Evolutionary conservation across 2,797 vertebrate genomes (phyloP), one percentile per base, ranked within the genome.

Genomic region (Denticeps clupeoides): DNA sequence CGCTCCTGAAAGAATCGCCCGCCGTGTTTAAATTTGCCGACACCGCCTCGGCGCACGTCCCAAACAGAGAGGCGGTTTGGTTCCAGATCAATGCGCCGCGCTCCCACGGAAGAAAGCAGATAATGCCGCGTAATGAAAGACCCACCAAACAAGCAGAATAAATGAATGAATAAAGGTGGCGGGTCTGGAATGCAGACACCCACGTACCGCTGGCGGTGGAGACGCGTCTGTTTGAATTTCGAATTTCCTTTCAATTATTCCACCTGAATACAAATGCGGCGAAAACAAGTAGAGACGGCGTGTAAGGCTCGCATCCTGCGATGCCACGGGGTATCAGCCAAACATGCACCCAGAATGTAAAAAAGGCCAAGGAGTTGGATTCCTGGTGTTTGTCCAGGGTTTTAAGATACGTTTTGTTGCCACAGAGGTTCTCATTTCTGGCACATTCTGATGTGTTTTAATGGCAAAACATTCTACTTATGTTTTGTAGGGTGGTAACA

Each of bases 61-160:
- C 74, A 77, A 79, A 84, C 77, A 76, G 77, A 78, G 77, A 81
- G 77, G 73, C 70, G 68, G 75, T 77, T 78, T 78, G 72, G 79
- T 83, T 84, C 80, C 80, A 82, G 81, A 80, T 81, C 80, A 80
- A 80, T 79, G 82, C 78, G 72, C 78, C 69, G 75, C 76, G 77
- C 74, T 75, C 77, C 76, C 76, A 74, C 77, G 73, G 79, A 80
- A 77, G 71, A 80, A 76, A 78, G 79, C 79, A 76, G 76, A 79
- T 77, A 80, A 82, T 80, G 73, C 75, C 75, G 77, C 73, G 75
- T 80, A 82, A 82, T 81, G 77, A 82, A 82, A 80, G 75, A 78
- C 69, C 75, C 71, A 78, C 73, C 75, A 81, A 83, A 82, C 77
- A 75, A 83, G 74, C 72, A 77, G 75, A 78, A 82, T 82, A 80